Percentiles rank a stretch among this genome's conserved stretches.
These are phyloP conservation scores for Dipodomys stephensi DNA, from an alignment of 2,113 vertebrate species.

Conservation along the genomic window DNA sequence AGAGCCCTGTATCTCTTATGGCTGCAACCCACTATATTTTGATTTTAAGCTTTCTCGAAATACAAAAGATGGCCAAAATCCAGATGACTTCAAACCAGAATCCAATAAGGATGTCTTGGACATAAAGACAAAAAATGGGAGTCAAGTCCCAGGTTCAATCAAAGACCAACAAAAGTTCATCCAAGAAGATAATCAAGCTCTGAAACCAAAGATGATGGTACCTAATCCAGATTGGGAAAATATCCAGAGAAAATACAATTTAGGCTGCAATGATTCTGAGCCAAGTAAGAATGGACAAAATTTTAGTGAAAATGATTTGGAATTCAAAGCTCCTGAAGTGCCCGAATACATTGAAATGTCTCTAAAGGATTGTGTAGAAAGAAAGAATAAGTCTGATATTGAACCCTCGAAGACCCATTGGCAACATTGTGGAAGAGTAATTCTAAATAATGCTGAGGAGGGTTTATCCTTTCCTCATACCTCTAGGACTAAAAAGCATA, in stretches of 20 bases:
- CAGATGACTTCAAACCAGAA: constrained; percentile 74
- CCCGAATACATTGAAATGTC: constrained; percentile 82
- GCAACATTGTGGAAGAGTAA: constrained; percentile 80
- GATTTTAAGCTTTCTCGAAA: constrained; percentile 89
- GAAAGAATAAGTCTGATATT: constrained; percentile 77
- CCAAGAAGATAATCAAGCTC: constrained; percentile 87
- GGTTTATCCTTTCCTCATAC: constrained; percentile 85
- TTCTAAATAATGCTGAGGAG: constrained; percentile 85
- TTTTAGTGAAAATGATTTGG: constrained; percentile 77
- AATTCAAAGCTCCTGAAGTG: constrained; percentile 86
- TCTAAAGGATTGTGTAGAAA: constrained; percentile 71
- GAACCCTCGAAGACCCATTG: constrained; percentile 84
- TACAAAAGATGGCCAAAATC: constrained; percentile 74
- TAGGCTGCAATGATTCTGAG: constrained; percentile 85
- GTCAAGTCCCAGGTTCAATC: constrained; percentile 83
- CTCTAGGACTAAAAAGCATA: constrained; percentile 84
- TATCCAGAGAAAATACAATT: constrained; percentile 86
- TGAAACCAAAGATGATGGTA: constrained; percentile 90
- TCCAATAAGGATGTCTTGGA: constrained; percentile 69
- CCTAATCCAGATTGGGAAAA: constrained; percentile 85
- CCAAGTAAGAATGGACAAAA: constrained; percentile 77
- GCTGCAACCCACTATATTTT: constrained; percentile 93
- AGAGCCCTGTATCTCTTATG: constrained; percentile 95
- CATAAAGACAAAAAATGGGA: constrained; percentile 78
- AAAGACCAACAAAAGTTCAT: constrained; percentile 84